Base-by-base conservation (phyloP, 2,888 invertebrate species). In the Clistopyga incitator region DNA sequence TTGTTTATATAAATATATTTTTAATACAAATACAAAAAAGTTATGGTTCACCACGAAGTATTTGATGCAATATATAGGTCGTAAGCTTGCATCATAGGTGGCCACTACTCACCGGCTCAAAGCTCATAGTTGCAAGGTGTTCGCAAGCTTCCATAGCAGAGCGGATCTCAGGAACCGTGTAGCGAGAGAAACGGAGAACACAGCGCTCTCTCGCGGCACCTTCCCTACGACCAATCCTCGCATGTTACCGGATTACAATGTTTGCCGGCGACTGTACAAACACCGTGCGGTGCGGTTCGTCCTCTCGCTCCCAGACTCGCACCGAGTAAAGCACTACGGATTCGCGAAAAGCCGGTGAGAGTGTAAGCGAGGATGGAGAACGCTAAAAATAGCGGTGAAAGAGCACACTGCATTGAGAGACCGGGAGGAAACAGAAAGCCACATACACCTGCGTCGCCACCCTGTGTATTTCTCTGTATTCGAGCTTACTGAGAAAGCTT, bases 181-280 rank as follows among this genome's bases (percentile, higher is more conserved):
- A 42, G 13, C 34, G 25, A 23, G 8, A 3, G 6, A 38, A 18
- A 18, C 15, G n/a, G 2, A 10, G 4, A n/a, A 18, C 61, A 18
- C 25, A 38, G 20, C 18, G 64, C 64, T 42, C 20, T 11, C 20
- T n/a, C 13, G 64, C 34, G 42, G 38, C 64, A 59, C 59, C 15
- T 29, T 29, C 59, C 15, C 15, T 25, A 61, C 87, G 75, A 86
- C 87, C 87, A 86, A 90, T 88, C 87, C 88, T 86, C 86, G 85
- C 87, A 54, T 86, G 90, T 90, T 89, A 89, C 88, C 88, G 88
- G 89, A 90, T 90, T 90, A 90, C 89, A 89, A 88, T 90, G 90
- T 90, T 90, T 90, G 89, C 87, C 87, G 76, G 86, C 84, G 89
- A 90, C 88, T 90, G 86, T 88, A 88, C 88, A 90, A 90, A 90